phyloP scores from a whole-genome alignment of 2,888 invertebrate species.

The Frankliniella fusca region DNA sequence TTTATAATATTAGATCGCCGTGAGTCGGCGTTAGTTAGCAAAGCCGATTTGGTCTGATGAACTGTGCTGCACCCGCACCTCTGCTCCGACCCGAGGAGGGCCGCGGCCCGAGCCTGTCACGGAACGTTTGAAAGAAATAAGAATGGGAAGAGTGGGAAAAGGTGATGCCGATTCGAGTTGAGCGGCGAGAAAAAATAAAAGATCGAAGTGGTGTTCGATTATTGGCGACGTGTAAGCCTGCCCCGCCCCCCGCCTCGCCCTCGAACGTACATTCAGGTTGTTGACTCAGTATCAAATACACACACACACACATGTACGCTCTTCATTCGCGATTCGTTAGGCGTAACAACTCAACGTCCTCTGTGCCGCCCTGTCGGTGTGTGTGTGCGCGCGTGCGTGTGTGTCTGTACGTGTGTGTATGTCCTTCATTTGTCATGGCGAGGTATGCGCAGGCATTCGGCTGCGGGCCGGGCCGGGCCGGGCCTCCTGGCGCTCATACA shows the following conservation, averaged over 20 bases:
- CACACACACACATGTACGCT: no score
- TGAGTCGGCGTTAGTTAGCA: background rate
- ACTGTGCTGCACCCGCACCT: background rate
- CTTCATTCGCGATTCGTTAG: constrained; percentile 15
- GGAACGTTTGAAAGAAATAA: no score
- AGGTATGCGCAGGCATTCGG: no score
- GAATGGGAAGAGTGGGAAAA: background rate
- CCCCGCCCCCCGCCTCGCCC: no score
- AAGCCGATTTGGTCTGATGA: background rate
- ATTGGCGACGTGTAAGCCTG: no score
- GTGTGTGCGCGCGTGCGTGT: background rate
- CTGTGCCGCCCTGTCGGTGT: background rate
- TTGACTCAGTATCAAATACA: background rate
- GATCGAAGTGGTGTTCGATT: no score
- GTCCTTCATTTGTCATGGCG: no score
- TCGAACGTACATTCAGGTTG: background rate
- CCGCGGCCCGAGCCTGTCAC: no score
- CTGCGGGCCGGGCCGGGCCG: no score
- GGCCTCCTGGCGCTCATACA: no score
- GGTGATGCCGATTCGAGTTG: background rate
- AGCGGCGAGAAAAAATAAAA: background rate
- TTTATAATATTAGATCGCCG: background rate
- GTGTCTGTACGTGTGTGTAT: no score
- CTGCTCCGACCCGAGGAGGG: no score
- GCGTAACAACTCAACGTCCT: background rate